Percentiles rank a stretch among this genome's conserved stretches.
phyloP scores from a whole-genome alignment of 2,888 invertebrate genomes.

The Auanema freiburgensis region DNA sequence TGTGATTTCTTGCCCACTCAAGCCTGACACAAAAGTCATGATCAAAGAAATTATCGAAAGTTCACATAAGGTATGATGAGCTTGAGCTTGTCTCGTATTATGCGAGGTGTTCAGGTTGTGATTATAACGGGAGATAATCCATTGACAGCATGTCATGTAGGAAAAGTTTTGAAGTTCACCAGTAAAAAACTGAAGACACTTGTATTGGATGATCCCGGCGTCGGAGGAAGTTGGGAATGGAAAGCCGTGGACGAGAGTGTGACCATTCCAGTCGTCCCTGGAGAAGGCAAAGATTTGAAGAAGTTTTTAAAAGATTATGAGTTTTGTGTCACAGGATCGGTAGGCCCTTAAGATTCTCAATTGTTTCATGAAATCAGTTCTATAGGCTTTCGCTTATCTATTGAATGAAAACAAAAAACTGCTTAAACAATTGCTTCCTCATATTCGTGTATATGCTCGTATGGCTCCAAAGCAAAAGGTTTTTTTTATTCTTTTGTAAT shows the following conservation, averaged over 20 bases:
- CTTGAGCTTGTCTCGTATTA: slow-evolving; percentile 18
- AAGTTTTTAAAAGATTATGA: slow-evolving; percentile 78
- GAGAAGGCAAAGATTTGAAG: slow-evolving; percentile 45
- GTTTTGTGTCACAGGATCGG: slow-evolving; percentile 90
- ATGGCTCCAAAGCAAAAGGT: slow-evolving; percentile 96
- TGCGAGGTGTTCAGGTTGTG: slow-evolving; percentile 71
- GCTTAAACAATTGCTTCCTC: slow-evolving; percentile 78
- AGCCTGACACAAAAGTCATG: slow-evolving; percentile 89
- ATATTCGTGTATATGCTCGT: slow-evolving; percentile 88
- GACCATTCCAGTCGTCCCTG: slow-evolving; percentile 23
- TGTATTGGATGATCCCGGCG: slow-evolving; percentile 32
- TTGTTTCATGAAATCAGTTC: slow-evolving; percentile 16
- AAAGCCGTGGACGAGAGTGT: slow-evolving; percentile 65
- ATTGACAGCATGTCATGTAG: slow-evolving; percentile 96
- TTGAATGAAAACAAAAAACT: slow-evolving; percentile 73
- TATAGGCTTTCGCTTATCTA: slow-evolving; percentile 68
- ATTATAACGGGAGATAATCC: slow-evolving; percentile 99
- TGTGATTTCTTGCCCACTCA: slow-evolving; percentile 95
- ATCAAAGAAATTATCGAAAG: slow-evolving; percentile 90
- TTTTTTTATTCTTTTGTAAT: too few species aligned
- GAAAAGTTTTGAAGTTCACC: slow-evolving; percentile 79
- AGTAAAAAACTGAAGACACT: slow-evolving; percentile 69
- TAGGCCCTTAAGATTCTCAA: slow-evolving; percentile 8
- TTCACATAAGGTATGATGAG: slow-evolving; percentile 90
- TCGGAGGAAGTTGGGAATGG: slow-evolving; percentile 74